Evolutionary conservation across 2,113 vertebrate species (phyloP).

Genomic region (Paracanthobrama guichenoti): DNA sequence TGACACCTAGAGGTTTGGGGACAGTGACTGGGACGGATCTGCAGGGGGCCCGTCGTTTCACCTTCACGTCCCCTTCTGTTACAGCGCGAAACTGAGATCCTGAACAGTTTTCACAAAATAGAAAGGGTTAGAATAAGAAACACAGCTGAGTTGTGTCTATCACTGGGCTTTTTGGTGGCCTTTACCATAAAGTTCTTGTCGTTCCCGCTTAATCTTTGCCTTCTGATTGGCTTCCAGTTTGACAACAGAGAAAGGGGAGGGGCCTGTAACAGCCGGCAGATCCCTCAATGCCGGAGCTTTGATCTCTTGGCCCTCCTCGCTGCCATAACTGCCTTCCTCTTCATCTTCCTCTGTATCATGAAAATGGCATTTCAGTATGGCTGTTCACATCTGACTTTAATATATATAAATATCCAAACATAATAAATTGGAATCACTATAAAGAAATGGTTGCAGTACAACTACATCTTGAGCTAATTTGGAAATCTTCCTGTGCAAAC

Average conservation of each 20-base stretch:
- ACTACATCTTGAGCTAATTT: conserved; percentile 18
- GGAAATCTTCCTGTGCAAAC: background rate
- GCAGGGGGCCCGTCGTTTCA: conserved; percentile 79
- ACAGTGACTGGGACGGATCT: conserved; percentile 51
- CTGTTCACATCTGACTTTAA: conserved; percentile 18
- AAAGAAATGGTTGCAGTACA: background rate
- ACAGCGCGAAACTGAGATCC: conserved; percentile 75
- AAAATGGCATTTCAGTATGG: conserved; percentile 46
- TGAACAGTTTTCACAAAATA: conserved; percentile 59
- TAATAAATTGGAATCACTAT: background rate
- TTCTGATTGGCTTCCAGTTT: conserved; percentile 98
- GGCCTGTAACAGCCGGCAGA: conserved; percentile 76
- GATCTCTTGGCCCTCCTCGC: conserved; percentile 79
- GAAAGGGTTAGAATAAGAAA: background rate
- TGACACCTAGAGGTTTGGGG: conserved; percentile 73
- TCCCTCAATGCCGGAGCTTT: conserved; percentile 70
- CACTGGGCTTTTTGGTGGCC: background rate
- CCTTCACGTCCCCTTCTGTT: conserved; percentile 87
- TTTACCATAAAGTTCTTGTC: conserved; percentile 90
- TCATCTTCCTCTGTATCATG: conserved; percentile 74
- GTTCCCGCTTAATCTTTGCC: conserved; percentile 94
- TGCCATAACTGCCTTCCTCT: conserved; percentile 82
- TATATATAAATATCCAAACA: conserved; percentile 19
- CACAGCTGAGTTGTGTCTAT: background rate
- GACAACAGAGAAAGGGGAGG: conserved; percentile 91